Conservation (phyloP, 2,797 vertebrate genomes). For the Sebastes cheni region DNA sequence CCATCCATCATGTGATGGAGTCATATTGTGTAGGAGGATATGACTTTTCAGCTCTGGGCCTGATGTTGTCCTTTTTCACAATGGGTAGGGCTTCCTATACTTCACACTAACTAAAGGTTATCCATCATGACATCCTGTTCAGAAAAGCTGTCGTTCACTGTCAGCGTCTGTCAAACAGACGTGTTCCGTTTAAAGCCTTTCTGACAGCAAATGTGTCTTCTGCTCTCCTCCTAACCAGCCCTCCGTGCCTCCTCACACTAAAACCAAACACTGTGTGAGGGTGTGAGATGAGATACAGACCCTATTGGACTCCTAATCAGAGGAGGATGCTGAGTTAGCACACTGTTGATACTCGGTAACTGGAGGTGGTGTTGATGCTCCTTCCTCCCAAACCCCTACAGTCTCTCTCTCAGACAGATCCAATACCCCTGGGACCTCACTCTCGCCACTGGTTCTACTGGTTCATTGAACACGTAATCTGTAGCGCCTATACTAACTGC, state of each 20-base stretch:
- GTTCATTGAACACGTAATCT: conserved; percentile 35
- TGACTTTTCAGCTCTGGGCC: not conserved
- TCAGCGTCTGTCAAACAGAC: conserved; percentile 48
- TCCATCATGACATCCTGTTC: conserved; percentile 34
- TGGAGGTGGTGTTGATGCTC: conserved; percentile 6
- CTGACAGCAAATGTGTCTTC: conserved; percentile 31
- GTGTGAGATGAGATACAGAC: conserved; percentile 10
- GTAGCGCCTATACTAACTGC: not conserved
- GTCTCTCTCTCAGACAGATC: not conserved
- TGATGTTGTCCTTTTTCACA: conserved; percentile 13
- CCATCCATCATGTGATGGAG: not conserved
- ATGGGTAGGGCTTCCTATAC: not conserved
- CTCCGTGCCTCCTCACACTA: not conserved
- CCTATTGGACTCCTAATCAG: conserved; percentile 27
- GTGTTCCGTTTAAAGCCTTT: conserved; percentile 26
- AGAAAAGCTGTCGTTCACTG: conserved; percentile 51
- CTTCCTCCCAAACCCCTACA: not conserved
- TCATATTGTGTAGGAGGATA: not conserved
- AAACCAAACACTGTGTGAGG: not conserved
- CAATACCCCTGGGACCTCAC: conserved; percentile 1
- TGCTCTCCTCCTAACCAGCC: conserved; percentile 8
- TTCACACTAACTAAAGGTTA: conserved; percentile 32
- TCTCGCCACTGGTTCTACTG: not conserved
- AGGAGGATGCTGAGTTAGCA: conserved; percentile 38
- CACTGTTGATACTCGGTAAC: conserved; percentile 6